phyloP scores from a whole-genome alignment of 2,797 vertebrate species.

The Coregonus sp. region DNA sequence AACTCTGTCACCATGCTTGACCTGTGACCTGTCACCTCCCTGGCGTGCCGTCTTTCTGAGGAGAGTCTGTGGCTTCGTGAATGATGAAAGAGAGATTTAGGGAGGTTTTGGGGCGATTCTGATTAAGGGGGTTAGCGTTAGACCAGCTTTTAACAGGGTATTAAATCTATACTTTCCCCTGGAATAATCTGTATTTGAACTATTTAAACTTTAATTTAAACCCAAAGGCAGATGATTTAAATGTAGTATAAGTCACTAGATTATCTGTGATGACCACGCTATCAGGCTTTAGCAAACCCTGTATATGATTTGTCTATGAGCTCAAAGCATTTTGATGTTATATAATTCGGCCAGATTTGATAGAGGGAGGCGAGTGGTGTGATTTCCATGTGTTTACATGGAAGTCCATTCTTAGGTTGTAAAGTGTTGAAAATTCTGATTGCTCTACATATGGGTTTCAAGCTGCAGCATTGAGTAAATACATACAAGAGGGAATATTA shows the following conservation, averaged over 20 bases:
- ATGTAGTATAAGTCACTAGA: neutral
- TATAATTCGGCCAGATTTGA: neutral
- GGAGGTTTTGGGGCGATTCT: neutral
- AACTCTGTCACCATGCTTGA: slow-evolving; percentile 12
- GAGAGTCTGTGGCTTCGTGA: slow-evolving; percentile 16
- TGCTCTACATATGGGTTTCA: neutral
- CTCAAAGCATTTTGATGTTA: neutral
- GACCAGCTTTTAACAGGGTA: slow-evolving; percentile 17
- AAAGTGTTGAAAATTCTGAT: neutral
- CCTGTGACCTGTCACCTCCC: slow-evolving; percentile 15
- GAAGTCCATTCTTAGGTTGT: neutral
- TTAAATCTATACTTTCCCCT: slow-evolving; percentile 19
- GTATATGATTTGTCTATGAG: neutral
- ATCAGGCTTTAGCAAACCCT: neutral
- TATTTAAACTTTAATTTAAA: neutral
- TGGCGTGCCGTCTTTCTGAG: slow-evolving; percentile 3
- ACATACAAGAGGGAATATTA: neutral
- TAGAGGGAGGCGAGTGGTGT: neutral
- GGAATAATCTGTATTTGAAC: slow-evolving; percentile 33
- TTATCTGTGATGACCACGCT: slow-evolving; percentile 2
- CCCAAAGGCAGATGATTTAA: slow-evolving; percentile 13
- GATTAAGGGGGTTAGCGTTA: slow-evolving; percentile 9
- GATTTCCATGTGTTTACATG: slow-evolving; percentile 5
- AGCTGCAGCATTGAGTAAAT: neutral
- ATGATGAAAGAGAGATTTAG: slow-evolving; percentile 22